A percentile compares a stretch with the other conserved stretches of the same genome.
phyloP scores from a whole-genome alignment of 2,113 vertebrate species.

The Pagrus major region DNA sequence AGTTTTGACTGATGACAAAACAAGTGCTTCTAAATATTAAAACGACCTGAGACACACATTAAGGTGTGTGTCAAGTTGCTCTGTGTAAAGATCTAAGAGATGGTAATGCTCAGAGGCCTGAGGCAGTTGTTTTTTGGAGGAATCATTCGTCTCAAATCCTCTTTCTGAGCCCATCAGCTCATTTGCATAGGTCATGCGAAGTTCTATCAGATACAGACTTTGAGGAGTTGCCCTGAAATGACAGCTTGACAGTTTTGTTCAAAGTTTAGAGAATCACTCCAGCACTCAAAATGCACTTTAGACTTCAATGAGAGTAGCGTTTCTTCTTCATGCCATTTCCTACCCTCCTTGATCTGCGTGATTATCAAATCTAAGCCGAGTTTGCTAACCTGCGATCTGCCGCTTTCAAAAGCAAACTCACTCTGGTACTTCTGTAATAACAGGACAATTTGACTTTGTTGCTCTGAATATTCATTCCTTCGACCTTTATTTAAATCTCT shows the following conservation, averaged over 20 bases:
- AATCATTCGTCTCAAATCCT: slow-evolving; percentile 5
- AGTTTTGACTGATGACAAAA: background rate
- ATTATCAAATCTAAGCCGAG: background rate
- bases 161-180: background rate
- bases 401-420: slow-evolving; percentile 4
- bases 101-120: background rate
- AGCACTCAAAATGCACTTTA: slow-evolving; percentile 15
- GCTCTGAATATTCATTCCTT: background rate
- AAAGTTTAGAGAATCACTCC: slow-evolving; percentile 35
- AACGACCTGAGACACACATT: background rate
- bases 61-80: slow-evolving; percentile 9
- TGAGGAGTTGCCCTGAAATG: slow-evolving; percentile 22
- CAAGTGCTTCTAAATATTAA: background rate
- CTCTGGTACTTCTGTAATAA: background rate
- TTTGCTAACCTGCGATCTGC: background rate
- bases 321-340: background rate
- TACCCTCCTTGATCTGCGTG: background rate
- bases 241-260: slow-evolving; percentile 14
- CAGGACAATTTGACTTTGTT: background rate
- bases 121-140: slow-evolving; percentile 1
- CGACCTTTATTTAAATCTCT: too few species aligned
- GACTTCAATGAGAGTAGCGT: slow-evolving; percentile 1
- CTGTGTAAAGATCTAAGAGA: slow-evolving; percentile 17
- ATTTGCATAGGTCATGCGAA: slow-evolving; percentile 26
- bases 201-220: slow-evolving; percentile 26